Conservation (phyloP, 2,888 invertebrate species). For the Pecten maximus region DNA sequence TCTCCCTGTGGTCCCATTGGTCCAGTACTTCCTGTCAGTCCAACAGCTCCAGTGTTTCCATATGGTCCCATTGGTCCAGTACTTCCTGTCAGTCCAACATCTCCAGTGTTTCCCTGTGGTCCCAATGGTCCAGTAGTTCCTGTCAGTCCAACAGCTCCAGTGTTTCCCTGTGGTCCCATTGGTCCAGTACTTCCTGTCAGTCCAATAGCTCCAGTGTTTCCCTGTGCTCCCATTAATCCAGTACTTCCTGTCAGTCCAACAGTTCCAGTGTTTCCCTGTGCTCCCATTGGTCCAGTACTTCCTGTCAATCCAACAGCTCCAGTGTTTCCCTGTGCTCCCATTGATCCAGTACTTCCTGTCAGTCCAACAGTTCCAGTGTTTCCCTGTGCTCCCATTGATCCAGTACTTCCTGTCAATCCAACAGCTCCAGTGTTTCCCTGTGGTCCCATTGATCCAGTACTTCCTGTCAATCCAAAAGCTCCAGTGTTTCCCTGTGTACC, state of each 20-base stretch:
- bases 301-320: neutral
- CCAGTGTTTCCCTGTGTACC: too few species aligned
- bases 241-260: neutral
- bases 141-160: neutral
- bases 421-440: constrained; percentile 5
- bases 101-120: constrained; percentile 22
- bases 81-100: neutral
- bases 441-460: neutral
- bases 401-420: neutral
- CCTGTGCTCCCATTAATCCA: neutral
- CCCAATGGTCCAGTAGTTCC: neutral
- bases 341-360: constrained; percentile 8
- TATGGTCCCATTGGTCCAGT: constrained; percentile 10
- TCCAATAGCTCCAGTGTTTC: neutral
- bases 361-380: neutral
- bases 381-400: neutral
- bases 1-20: constrained; percentile 7
- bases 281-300: neutral
- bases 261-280: too few species aligned
- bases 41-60: neutral
- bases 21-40: neutral
- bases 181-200: constrained; percentile 9
- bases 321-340: neutral
- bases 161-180: neutral
- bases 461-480: too few species aligned